Conservation (phyloP, 2,888 invertebrate species). For the Leptinotarsa juncta region DNA sequence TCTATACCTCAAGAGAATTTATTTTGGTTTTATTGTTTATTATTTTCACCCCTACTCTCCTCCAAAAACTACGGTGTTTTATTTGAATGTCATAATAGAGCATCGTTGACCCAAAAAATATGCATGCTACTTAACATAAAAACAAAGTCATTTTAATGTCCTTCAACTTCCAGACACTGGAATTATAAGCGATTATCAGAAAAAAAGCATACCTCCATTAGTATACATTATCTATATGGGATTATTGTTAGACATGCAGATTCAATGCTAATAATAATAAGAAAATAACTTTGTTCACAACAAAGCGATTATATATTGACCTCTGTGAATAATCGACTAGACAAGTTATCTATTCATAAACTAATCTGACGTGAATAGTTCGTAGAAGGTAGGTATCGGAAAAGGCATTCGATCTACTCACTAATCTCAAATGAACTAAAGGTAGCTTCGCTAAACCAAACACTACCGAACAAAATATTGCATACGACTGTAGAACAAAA, state of each 20-base stretch:
- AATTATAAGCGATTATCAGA: neutral
- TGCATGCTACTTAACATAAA: too few species aligned
- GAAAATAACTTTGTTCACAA: conserved; percentile 2
- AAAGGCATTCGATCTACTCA: conserved; percentile 5
- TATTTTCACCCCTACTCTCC: too few species aligned
- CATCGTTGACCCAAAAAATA: too few species aligned
- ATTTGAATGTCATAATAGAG: too few species aligned
- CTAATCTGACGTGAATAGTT: neutral
- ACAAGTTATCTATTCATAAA: neutral
- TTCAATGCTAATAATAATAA: conserved; percentile 12
- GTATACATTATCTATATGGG: neutral
- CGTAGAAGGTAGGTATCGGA: neutral
- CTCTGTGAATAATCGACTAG: neutral
- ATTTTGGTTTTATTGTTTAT: too few species aligned
- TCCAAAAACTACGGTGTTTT: too few species aligned
- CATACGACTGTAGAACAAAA: conserved; percentile 1
- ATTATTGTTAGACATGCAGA: neutral
- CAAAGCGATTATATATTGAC: neutral
- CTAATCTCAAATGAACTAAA: neutral
- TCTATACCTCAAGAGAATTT: too few species aligned
- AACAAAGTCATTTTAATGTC: too few species aligned
- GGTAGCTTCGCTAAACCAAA: neutral
- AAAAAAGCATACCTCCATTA: neutral
- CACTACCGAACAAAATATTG: neutral
- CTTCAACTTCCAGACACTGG: too few species aligned